These are phyloP conservation scores for Triplophysa dalaica DNA, from an alignment of 2,113 vertebrate genomes.

Conservation along the genomic window DNA sequence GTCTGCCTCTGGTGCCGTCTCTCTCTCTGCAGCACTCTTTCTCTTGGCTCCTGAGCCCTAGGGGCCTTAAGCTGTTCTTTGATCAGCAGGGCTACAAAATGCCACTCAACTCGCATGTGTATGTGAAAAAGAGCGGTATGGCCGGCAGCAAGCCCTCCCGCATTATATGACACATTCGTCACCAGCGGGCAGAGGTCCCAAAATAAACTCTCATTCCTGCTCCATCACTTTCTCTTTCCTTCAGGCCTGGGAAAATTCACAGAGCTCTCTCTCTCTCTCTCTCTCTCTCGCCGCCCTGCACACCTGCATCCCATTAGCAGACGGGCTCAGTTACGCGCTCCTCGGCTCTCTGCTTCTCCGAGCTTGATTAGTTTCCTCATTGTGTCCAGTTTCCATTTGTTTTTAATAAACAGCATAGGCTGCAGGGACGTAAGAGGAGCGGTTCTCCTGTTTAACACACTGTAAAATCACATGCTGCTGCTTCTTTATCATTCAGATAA, in stretches of 20 bases:
- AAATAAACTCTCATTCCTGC: slow-evolving; percentile 34
- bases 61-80: slow-evolving; percentile 45
- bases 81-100: slow-evolving; percentile 49
- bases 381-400: slow-evolving; percentile 49
- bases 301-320: slow-evolving; percentile 55
- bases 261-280: background rate
- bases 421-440: slow-evolving; percentile 6
- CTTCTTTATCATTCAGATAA: slow-evolving; percentile 4
- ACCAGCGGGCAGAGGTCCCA: slow-evolving; percentile 53
- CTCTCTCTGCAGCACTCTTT: slow-evolving; percentile 36
- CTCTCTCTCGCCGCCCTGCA: slow-evolving; percentile 33
- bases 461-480: background rate
- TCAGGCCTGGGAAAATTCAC: slow-evolving; percentile 52
- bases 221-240: slow-evolving; percentile 47
- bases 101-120: slow-evolving; percentile 36
- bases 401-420: slow-evolving; percentile 38
- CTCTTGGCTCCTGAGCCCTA: slow-evolving; percentile 45
- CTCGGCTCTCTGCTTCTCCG: background rate
- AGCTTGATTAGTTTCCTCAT: slow-evolving; percentile 57
- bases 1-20: slow-evolving; percentile 46
- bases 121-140: background rate
- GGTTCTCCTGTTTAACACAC: background rate
- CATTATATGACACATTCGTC: slow-evolving; percentile 62
- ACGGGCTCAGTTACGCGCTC: slow-evolving; percentile 29
- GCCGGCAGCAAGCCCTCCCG: slow-evolving; percentile 26